These are phyloP conservation scores for Ectropis crepuscularia DNA, from an alignment of 2,888 invertebrate species.

Conservation along the genomic window DNA sequence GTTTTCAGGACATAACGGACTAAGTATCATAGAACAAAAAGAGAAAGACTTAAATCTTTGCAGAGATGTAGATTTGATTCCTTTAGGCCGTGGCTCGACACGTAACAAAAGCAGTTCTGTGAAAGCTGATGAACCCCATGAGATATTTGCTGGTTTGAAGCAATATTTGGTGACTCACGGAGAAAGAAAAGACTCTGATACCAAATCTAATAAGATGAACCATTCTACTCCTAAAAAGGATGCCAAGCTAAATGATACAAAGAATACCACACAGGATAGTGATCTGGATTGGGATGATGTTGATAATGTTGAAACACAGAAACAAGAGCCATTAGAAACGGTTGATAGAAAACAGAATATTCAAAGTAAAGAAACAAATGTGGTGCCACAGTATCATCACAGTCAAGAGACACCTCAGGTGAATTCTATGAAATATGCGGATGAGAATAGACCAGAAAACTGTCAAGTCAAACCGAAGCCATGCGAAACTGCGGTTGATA, in stretches of 20 bases:
- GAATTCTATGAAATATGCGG: background rate
- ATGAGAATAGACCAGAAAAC: background rate
- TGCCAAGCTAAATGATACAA: too few relatives aligned
- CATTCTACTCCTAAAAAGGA: slow-evolving; percentile 3
- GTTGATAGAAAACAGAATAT: background rate
- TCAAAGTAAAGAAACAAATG: background rate
- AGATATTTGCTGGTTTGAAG: slow-evolving; percentile 2
- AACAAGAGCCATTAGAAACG: background rate
- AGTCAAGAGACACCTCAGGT: background rate
- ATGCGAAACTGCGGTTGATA: background rate
- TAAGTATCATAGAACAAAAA: slow-evolving; percentile 11
- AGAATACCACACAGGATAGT: background rate
- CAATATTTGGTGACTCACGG: slow-evolving; percentile 10
- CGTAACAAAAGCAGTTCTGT: background rate
- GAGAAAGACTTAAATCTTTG: slow-evolving; percentile 20
- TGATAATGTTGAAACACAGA: background rate
- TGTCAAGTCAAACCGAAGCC: too few relatives aligned
- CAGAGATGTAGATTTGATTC: slow-evolving; percentile 16
- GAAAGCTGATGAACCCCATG: background rate
- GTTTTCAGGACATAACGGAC: background rate
- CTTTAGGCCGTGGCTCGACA: slow-evolving; percentile 13
- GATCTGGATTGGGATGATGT: background rate
- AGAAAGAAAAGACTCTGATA: background rate
- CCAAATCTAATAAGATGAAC: background rate
- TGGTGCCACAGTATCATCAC: background rate